Conservation (phyloP, 1,140 invertebrate species). For the Bombyx mandarina region DNA sequence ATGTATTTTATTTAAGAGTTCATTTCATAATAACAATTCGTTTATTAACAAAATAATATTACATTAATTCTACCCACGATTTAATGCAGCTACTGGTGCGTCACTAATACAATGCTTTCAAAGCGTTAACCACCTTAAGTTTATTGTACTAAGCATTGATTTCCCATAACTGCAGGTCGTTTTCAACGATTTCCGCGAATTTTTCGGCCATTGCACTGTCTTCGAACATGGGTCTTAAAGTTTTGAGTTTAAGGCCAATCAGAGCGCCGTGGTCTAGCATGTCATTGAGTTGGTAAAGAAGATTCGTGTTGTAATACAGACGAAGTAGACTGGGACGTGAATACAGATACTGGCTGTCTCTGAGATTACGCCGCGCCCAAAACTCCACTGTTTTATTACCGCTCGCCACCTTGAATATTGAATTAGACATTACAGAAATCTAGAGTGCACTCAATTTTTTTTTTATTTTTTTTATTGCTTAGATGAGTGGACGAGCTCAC, state of each 20-base stretch:
- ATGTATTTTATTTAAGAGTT: too few relatives aligned
- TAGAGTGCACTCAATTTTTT: too few relatives aligned
- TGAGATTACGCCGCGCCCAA: conserved; percentile 80
- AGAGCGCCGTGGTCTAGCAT: conserved; percentile 84
- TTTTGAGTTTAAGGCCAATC: conserved; percentile 81
- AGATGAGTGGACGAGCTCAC: too few relatives aligned
- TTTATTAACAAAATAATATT: conserved; percentile 1
- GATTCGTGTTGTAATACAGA: conserved; percentile 79
- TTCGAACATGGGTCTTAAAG: conserved; percentile 80
- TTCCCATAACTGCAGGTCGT: conserved; percentile 89
- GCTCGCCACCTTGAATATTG: conserved; percentile 74
- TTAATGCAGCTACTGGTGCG: too few relatives aligned
- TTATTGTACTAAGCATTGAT: conserved; percentile 76
- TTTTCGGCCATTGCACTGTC: conserved; percentile 77
- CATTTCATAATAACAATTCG: too few relatives aligned
- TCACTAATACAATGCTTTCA: neutral
- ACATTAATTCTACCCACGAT: too few relatives aligned
- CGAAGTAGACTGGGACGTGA: conserved; percentile 84
- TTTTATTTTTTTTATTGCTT: too few relatives aligned
- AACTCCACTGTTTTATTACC: conserved; percentile 82
- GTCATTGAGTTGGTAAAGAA: conserved; percentile 78
- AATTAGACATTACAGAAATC: neutral
- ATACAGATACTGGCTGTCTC: conserved; percentile 83
- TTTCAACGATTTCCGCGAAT: conserved; percentile 88
- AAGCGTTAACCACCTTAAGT: neutral